A percentile compares a stretch with the other conserved stretches of the same genome.
These are phyloP conservation scores for Caenorhabditis brenneri DNA, from an alignment of 1,140 invertebrate genomes.

Conservation along the genomic window DNA sequence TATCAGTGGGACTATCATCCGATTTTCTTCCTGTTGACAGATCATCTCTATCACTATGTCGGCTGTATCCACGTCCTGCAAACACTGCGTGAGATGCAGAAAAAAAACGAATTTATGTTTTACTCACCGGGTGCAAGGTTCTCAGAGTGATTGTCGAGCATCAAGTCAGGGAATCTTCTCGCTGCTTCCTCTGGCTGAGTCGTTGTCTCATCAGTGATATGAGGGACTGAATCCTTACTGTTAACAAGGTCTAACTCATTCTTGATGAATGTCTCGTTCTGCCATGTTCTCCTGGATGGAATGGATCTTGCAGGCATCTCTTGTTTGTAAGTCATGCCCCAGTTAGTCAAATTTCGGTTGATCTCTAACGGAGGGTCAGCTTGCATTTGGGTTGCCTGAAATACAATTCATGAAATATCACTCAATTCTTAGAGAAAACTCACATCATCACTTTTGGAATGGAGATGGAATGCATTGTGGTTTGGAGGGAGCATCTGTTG, in stretches of 20 bases:
- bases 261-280: constrained; percentile 57
- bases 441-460: constrained; percentile 23
- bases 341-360: constrained; percentile 67
- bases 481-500: neutral
- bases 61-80: neutral
- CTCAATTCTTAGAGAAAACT: neutral
- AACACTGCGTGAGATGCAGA: too few relatives aligned
- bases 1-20: constrained; percentile 7
- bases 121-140: constrained; percentile 20
- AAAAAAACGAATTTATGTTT: too few relatives aligned
- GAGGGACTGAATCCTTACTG: constrained; percentile 56
- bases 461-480: constrained; percentile 29
- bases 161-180: neutral
- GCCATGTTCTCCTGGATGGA: constrained; percentile 65
- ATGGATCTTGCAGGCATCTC: constrained; percentile 45
- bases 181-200: constrained; percentile 1
- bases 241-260: constrained; percentile 57
- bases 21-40: constrained; percentile 8
- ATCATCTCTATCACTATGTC: constrained; percentile 6
- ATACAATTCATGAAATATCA: neutral
- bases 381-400: constrained; percentile 28
- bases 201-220: constrained; percentile 43
- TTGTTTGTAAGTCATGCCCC: constrained; percentile 65
- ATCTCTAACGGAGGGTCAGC: constrained; percentile 65
- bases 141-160: constrained; percentile 23